Evolutionary conservation across 2,113 vertebrate species (phyloP).

Genomic region (Pomatorhinus ruficollis): DNA sequence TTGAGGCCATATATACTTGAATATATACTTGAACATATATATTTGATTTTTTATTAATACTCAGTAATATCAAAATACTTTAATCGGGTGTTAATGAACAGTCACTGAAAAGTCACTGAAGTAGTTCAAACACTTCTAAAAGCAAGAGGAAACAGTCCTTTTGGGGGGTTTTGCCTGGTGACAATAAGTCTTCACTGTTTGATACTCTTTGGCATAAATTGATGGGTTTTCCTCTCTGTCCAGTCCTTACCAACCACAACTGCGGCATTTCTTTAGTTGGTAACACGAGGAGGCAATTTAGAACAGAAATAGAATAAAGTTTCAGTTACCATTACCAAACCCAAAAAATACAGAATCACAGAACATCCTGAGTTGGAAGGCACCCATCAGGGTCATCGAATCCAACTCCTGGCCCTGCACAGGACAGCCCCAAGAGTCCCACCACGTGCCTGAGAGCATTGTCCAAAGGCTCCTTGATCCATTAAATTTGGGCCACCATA

Average conservation of each 20-base stretch:
- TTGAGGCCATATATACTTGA: background rate
- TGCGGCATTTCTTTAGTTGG: background rate
- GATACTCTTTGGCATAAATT: background rate
- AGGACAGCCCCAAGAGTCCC: background rate
- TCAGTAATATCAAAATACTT: background rate
- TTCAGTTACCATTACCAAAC: background rate
- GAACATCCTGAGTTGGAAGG: background rate
- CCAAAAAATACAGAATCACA: background rate
- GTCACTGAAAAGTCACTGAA: accelerated
- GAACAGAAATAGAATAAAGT: background rate
- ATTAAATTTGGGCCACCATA: background rate
- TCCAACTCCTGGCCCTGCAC: background rate
- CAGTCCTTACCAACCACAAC: background rate
- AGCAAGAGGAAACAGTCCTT: background rate
- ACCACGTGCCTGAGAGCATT: background rate
- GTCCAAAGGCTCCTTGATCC: background rate
- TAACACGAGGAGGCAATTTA: background rate
- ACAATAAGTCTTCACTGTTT: background rate
- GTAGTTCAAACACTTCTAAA: background rate
- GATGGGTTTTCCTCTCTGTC: background rate
- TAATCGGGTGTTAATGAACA: background rate
- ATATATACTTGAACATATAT: too few species aligned
- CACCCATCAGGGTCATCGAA: background rate
- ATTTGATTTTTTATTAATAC: background rate
- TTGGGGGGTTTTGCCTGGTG: accelerated